A percentile compares a stretch with the other conserved stretches of the same genome.
Conservation (phyloP, 1,140 invertebrate species). For the Sipha flava region DNA sequence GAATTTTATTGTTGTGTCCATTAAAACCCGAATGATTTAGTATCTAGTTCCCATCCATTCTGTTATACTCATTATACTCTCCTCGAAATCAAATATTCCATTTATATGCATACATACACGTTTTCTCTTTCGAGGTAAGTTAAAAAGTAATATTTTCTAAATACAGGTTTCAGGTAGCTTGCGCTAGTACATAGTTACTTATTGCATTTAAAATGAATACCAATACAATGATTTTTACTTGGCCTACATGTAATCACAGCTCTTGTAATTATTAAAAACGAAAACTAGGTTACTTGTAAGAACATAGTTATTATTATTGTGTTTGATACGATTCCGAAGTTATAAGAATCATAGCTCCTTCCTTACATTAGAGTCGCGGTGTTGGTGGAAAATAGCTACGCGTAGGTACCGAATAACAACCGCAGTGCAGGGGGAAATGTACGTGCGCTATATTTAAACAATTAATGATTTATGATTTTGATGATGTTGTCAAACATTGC, state of each 20-base stretch:
- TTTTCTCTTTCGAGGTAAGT: not conserved
- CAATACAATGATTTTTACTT: not conserved
- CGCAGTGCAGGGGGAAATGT: too few relatives aligned
- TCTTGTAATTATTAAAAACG: not conserved
- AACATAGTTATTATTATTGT: not conserved
- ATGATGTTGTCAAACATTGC: too few relatives aligned
- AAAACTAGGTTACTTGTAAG: not conserved
- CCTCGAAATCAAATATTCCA: not conserved
- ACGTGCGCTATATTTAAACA: too few relatives aligned
- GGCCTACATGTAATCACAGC: not conserved
- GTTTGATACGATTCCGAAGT: too few relatives aligned
- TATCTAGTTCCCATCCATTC: not conserved
- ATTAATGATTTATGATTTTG: too few relatives aligned
- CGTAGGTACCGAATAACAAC: too few relatives aligned
- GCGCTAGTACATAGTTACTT: not conserved
- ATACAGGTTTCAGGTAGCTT: conserved; percentile 7
- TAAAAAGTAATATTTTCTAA: conserved; percentile 16
- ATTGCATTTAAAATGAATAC: not conserved
- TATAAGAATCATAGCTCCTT: too few relatives aligned
- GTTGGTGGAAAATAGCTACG: too few relatives aligned
- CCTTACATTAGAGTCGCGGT: too few relatives aligned
- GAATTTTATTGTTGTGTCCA: not conserved
- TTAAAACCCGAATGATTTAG: not conserved
- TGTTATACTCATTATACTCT: not conserved
- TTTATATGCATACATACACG: not conserved